Conservation (phyloP, 2,797 vertebrate species). For the Malurus splendens region DNA sequence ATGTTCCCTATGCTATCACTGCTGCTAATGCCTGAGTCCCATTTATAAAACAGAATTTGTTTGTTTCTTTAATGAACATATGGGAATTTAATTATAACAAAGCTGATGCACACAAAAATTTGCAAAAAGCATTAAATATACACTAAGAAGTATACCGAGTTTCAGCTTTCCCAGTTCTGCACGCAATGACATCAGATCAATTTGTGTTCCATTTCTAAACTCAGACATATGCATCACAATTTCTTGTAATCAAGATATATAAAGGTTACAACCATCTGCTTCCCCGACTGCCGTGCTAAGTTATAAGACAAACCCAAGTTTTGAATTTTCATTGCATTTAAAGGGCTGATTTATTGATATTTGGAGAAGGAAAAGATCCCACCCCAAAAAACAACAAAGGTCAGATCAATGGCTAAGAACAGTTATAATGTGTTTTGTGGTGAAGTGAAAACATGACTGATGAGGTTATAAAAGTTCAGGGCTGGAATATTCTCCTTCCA, state of each 20-base stretch:
- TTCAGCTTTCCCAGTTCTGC: neutral
- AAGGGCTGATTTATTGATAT: conserved; percentile 49
- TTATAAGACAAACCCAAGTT: conserved; percentile 39
- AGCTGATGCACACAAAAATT: neutral
- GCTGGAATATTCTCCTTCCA: conserved; percentile 8
- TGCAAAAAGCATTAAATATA: neutral
- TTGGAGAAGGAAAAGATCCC: neutral
- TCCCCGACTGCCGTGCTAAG: neutral
- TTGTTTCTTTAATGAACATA: neutral
- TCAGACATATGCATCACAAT: neutral
- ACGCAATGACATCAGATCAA: neutral
- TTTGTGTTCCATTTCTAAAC: neutral
- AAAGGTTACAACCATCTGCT: conserved; percentile 10
- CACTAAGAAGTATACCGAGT: neutral
- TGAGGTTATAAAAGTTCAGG: conserved; percentile 50
- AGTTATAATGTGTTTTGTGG: conserved; percentile 15
- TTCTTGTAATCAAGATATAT: neutral
- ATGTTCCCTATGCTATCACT: neutral
- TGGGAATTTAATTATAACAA: neutral
- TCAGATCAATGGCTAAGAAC: conserved; percentile 64
- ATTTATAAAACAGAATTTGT: neutral
- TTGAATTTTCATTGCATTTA: conserved; percentile 57
- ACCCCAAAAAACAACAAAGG: conserved; percentile 35
- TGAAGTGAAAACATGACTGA: conserved; percentile 29
- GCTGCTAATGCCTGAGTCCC: neutral